phyloP scores from a whole-genome alignment of 1,140 invertebrate genomes.

The Caerostris darwini region DNA sequence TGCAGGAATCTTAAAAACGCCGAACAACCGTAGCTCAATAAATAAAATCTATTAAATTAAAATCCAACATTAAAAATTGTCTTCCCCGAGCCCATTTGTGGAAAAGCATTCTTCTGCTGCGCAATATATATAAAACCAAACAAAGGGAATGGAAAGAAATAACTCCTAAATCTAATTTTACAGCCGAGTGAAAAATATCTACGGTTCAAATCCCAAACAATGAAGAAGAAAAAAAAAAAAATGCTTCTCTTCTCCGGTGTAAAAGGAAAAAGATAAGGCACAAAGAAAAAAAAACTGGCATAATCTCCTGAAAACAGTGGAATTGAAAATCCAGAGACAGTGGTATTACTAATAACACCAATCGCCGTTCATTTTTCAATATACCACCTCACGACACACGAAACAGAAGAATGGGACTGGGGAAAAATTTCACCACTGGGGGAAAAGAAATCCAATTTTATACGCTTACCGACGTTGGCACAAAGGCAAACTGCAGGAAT shows the following conservation, averaged over 20 bases:
- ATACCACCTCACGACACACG: not conserved
- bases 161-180: conserved; percentile 47
- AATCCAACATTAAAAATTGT: not conserved
- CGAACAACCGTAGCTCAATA: not conserved
- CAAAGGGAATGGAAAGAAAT: not conserved
- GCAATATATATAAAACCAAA: not conserved
- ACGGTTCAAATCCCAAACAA: conserved; percentile 44
- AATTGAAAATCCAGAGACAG: conserved; percentile 52
- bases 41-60: conserved; percentile 23
- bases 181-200: conserved; percentile 62
- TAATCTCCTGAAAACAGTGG: conserved; percentile 51
- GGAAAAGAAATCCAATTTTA: conserved; percentile 69
- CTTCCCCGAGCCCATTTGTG: not conserved
- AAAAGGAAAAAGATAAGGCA: not conserved
- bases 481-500: conserved; percentile 26
- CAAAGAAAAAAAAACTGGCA: conserved; percentile 20
- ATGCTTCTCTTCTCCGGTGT: not conserved
- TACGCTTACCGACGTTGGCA: conserved; percentile 53
- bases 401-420: not conserved
- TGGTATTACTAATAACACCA: conserved; percentile 64
- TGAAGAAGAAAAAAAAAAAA: not conserved
- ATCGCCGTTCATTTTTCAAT: conserved; percentile 65
- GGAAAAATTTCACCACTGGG: not conserved
- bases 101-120: not conserved
- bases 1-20: not conserved